Evolutionary conservation across 2,888 invertebrate species (phyloP).

Genomic region (Ochropacha duplaris): DNA sequence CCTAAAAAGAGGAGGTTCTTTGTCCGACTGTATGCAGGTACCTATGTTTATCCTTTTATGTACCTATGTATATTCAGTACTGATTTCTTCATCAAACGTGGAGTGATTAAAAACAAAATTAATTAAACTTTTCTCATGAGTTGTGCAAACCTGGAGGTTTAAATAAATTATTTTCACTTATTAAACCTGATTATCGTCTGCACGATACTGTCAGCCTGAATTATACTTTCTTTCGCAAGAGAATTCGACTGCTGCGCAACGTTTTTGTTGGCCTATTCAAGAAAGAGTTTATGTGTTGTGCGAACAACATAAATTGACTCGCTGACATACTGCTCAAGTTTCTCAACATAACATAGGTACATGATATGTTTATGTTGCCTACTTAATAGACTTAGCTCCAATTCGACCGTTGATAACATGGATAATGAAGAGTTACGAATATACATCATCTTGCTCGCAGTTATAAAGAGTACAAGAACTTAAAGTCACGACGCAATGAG

Average conservation of each 20-base stretch:
- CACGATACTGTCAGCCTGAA: background rate
- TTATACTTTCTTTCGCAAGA: constrained; percentile 37
- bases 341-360: constrained; percentile 15
- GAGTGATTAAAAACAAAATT: no score
- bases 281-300: constrained; percentile 31
- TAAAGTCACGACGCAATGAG: background rate
- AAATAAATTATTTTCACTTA: background rate
- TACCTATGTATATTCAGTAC: no score
- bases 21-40: no score
- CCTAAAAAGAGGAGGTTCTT: no score
- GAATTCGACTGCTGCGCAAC: constrained; percentile 29
- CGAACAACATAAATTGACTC: constrained; percentile 39
- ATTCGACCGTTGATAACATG: background rate
- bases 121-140: no score
- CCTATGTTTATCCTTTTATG: no score
- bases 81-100: no score
- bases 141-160: background rate
- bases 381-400: constrained; percentile 11
- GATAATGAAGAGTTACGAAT: no score
- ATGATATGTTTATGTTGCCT: constrained; percentile 25
- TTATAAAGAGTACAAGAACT: background rate
- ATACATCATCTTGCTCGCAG: no score
- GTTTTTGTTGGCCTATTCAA: constrained; percentile 48
- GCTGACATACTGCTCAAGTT: constrained; percentile 34
- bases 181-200: background rate